A percentile compares a stretch with the other conserved stretches of the same genome.
Conservation (phyloP, 2,888 invertebrate genomes). For the Lycia hirtaria region DNA sequence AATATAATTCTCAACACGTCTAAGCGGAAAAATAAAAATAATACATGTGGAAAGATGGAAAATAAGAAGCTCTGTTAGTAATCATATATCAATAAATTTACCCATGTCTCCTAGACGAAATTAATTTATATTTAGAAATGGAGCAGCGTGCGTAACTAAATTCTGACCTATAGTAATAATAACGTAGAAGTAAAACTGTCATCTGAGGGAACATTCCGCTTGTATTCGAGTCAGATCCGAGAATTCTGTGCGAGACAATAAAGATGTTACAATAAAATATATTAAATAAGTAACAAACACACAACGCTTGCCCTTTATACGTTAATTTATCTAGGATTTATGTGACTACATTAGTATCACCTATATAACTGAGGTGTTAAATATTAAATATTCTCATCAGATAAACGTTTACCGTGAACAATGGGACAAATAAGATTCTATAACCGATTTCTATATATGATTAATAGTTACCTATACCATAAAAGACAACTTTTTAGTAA, state of each 20-base stretch:
- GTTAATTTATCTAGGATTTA: too few species aligned
- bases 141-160: constrained; percentile 21
- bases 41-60: background rate
- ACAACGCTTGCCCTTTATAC: background rate
- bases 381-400: too few species aligned
- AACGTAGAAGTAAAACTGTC: constrained; percentile 33
- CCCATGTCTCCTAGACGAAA: background rate
- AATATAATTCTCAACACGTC: too few species aligned
- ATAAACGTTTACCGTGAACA: too few species aligned
- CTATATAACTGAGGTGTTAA: too few species aligned
- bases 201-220: constrained; percentile 21
- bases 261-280: constrained; percentile 65
- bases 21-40: too few species aligned
- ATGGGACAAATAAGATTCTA: too few species aligned
- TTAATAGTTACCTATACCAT: too few species aligned
- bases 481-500: too few species aligned
- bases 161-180: constrained; percentile 21
- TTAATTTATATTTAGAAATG: constrained; percentile 23
- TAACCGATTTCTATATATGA: too few species aligned
- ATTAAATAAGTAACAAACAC: constrained; percentile 52
- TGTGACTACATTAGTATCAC: too few species aligned
- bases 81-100: background rate
- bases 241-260: constrained; percentile 51
- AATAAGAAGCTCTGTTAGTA: too few species aligned
- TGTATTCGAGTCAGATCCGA: constrained; percentile 25